A percentile compares a stretch with the other conserved stretches of the same genome.
phyloP scores from a whole-genome alignment of 2,113 vertebrate genomes.

The Microcebus griseorufus region DNA sequence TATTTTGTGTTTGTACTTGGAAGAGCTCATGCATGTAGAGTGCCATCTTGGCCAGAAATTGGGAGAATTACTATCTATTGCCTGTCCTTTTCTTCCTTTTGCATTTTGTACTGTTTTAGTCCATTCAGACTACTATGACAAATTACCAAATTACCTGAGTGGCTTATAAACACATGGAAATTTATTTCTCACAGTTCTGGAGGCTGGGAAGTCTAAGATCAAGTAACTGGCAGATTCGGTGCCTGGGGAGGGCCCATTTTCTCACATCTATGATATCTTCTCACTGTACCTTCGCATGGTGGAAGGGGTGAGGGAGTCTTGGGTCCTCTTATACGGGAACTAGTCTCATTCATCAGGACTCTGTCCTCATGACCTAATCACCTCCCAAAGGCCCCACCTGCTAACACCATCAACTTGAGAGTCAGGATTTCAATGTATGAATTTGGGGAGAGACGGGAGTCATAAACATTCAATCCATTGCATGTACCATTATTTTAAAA shows the following conservation, averaged over 20 bases:
- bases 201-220: background rate
- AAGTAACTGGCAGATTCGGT: background rate
- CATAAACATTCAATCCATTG: background rate
- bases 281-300: background rate
- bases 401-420: background rate
- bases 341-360: background rate
- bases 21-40: background rate
- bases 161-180: background rate
- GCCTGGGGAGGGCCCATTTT: background rate
- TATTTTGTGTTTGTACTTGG: background rate
- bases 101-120: background rate
- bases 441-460: no score
- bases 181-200: background rate
- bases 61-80: background rate
- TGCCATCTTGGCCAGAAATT: background rate
- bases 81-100: background rate
- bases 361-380: background rate
- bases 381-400: background rate
- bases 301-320: background rate
- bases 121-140: background rate
- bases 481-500: background rate
- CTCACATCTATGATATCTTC: background rate
- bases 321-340: background rate
- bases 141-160: no score
- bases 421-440: background rate